Conservation (phyloP, 2,888 invertebrate species). For the Cephus rjabovi region DNA sequence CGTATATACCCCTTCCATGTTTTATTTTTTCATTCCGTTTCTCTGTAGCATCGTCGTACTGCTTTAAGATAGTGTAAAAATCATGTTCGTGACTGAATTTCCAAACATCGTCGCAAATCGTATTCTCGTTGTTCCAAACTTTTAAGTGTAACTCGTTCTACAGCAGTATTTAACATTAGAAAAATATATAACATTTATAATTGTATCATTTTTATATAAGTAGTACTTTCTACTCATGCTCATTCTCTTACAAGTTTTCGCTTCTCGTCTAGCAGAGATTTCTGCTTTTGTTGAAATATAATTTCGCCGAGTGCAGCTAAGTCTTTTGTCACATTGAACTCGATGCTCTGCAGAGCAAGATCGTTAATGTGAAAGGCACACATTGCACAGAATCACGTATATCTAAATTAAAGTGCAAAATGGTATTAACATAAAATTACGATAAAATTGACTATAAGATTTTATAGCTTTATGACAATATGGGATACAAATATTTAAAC, state of each 20-base stretch:
- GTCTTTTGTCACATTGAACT: slow-evolving; percentile 31
- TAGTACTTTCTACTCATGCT: no score
- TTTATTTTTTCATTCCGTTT: background rate
- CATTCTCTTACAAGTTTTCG: slow-evolving; percentile 9
- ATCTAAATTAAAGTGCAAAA: background rate
- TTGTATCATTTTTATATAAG: background rate
- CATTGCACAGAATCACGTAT: background rate
- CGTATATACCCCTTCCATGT: no score
- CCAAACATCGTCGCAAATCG: slow-evolving; percentile 41
- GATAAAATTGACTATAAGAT: background rate
- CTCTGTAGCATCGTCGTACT: background rate
- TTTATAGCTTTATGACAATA: no score
- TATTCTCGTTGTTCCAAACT: slow-evolving; percentile 35
- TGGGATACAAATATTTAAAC: background rate
- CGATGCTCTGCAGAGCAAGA: slow-evolving; percentile 25
- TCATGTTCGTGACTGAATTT: slow-evolving; percentile 39
- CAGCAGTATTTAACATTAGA: slow-evolving; percentile 10
- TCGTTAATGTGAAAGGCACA: background rate
- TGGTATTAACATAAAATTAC: no score
- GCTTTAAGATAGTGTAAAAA: slow-evolving; percentile 14
- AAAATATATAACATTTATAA: slow-evolving; percentile 4
- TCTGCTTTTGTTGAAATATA: slow-evolving; percentile 25
- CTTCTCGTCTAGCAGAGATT: slow-evolving; percentile 29
- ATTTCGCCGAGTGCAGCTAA: slow-evolving; percentile 15
- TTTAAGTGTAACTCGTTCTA: slow-evolving; percentile 40